Evolutionary conservation across 30 jellyfish, hydroid and myxozoan genomes (phyloP).

Genomic region (Cassiopea andromeda): DNA sequence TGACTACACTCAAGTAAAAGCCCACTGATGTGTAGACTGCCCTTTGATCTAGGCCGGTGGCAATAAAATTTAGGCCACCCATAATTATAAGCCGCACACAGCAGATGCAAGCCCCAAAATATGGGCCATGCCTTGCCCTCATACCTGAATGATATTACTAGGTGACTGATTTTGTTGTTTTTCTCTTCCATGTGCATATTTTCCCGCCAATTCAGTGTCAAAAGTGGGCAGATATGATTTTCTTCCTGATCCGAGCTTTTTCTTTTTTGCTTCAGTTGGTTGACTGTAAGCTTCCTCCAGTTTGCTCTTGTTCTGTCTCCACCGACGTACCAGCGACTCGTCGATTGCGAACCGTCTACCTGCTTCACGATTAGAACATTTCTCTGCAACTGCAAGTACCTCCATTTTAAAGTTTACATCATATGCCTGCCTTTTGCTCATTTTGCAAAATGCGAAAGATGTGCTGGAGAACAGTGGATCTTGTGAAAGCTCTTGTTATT

Average conservation of each 20-base stretch:
- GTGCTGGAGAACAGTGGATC: not conserved
- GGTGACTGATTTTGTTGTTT: not conserved
- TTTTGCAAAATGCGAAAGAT: not conserved
- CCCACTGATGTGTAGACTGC: no score
- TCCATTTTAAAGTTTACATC: constrained; percentile 19
- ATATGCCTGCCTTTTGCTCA: constrained; percentile 18
- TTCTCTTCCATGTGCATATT: not conserved
- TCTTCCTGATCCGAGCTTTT: constrained; percentile 14
- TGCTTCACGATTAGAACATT: constrained; percentile 21
- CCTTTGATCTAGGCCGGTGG: no score
- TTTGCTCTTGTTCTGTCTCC: constrained; percentile 26
- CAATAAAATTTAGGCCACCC: no score
- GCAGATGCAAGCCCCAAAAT: no score
- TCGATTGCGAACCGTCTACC: constrained; percentile 9
- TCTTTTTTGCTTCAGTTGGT: not conserved
- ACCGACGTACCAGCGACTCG: constrained; percentile 41
- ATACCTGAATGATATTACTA: not conserved
- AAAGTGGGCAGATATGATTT: constrained; percentile 1
- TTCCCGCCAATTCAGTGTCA: constrained; percentile 10
- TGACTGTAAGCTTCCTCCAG: constrained; percentile 1
- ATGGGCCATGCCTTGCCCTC: constrained; percentile 7
- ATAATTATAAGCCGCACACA: no score
- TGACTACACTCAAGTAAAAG: no score
- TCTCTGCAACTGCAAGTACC: constrained; percentile 8
- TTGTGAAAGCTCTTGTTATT: not conserved